Evolutionary conservation across 2,797 vertebrate species (phyloP).

Genomic region (Phalloptychus januarius): DNA sequence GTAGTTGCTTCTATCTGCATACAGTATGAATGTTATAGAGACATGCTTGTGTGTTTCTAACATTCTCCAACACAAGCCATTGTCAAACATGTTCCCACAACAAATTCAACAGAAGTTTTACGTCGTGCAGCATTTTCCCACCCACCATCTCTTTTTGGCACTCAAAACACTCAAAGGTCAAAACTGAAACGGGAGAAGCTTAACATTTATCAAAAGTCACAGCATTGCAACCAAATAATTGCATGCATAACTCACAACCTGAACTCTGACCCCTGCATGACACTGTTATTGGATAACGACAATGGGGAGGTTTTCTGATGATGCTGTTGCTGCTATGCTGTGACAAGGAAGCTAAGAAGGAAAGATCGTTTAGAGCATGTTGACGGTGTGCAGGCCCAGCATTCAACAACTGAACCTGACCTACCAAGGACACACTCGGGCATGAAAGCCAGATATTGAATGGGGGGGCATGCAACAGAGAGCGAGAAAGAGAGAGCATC

Average conservation of each 20-base stretch:
- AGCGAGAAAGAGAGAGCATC: conserved; percentile 14
- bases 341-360: conserved; percentile 54
- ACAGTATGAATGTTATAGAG: neutral
- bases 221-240: conserved; percentile 22
- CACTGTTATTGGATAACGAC: conserved; percentile 58
- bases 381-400: conserved; percentile 36
- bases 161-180: conserved; percentile 26
- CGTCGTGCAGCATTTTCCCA: neutral
- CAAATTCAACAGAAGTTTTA: conserved; percentile 1
- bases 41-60: neutral
- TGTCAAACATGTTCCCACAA: neutral
- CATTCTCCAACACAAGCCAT: neutral
- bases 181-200: conserved; percentile 37
- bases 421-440: conserved; percentile 64
- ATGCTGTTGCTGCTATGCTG: conserved; percentile 40
- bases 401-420: conserved; percentile 44
- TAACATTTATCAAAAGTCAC: conserved; percentile 38
- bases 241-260: conserved; percentile 20
- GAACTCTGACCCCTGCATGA: conserved; percentile 58
- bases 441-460: conserved; percentile 39
- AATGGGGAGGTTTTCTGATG: conserved; percentile 36
- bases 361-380: conserved; percentile 40
- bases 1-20: neutral
- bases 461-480: conserved; percentile 9
- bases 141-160: conserved; percentile 3